Conservation (phyloP, 2,113 vertebrate genomes). For the Picathartes gymnocephalus region DNA sequence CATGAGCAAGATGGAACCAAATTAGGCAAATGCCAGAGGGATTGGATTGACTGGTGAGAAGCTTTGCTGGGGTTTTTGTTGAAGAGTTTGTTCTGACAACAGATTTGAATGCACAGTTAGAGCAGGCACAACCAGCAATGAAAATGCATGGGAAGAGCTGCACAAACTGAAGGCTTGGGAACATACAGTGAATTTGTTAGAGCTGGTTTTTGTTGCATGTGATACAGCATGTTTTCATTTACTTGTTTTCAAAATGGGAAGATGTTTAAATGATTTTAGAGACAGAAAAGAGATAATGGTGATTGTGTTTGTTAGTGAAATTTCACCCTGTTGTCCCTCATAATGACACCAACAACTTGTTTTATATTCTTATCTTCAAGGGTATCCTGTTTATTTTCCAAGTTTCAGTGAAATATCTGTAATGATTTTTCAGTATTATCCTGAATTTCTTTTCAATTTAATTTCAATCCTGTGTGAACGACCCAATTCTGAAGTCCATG, state of each 20-base stretch:
- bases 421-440: background rate
- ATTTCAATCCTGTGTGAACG: background rate
- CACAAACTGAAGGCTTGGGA: background rate
- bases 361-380: background rate
- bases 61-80: background rate
- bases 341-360: background rate
- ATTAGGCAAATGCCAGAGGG: background rate
- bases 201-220: background rate
- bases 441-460: background rate
- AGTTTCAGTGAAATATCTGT: background rate
- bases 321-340: background rate
- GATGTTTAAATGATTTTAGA: background rate
- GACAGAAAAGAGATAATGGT: background rate
- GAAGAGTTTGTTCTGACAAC: background rate
- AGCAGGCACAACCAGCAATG: background rate
- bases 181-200: background rate
- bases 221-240: rapidly evolving
- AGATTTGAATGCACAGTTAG: background rate
- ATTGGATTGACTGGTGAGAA: background rate
- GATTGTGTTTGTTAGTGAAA: background rate
- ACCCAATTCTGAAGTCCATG: background rate
- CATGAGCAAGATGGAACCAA: background rate
- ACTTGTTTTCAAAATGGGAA: background rate
- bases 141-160: background rate
- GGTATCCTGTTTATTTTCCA: background rate